Base-by-base conservation (phyloP, 1,140 invertebrate species). In the Pogonomyrmex californicus region DNA sequence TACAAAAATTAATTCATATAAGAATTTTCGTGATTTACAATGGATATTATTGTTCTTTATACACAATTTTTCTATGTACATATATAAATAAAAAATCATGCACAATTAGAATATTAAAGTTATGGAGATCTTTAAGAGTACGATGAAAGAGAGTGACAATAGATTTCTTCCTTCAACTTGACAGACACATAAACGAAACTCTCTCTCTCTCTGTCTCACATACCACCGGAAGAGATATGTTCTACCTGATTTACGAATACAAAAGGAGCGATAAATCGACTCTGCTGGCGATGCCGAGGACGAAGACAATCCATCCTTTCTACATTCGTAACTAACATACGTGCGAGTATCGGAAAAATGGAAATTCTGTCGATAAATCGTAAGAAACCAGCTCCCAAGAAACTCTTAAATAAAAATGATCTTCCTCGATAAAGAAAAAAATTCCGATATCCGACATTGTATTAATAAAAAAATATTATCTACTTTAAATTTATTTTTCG, bases 161-260 rank as follows among this genome's bases (percentile, higher is more conserved):
- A 93, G 91, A 92, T 94, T 92, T 83, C 83, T 78, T 82, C 87
- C 91, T 88, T 91, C 86, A 87, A 90, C 88, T 93, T 91, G 90
- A 87, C 88, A 81, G 82, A 73, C 87, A 90, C 68, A 86, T 87
- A 90, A 90, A 90, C 83, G 90, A 90, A 86, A 92, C 89, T 87
- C 87, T 89, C 23, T 23, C 23, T 23, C 23, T 23, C 90, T 90
- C 85, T 89, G 90, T 92, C 91, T 76, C 91, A 91, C 76, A 86
- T 91, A 87, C 89, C 81, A 91, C 90, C 91, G 93, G 93, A 95
- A 95, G 91, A 88, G 92, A 94, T 94, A 92, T 88, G 90, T 94
- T 93, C 91, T 73, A 88, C 82, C 89, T 94, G 94, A 95, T 94
- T 94, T 94, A 95, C 91, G 92, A 90, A 90, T 90, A 88, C 89